Evolutionary conservation across 2,797 vertebrate species (phyloP), one percentile per base, ranked within the genome.

Genomic region (Siniperca obscura): DNA sequence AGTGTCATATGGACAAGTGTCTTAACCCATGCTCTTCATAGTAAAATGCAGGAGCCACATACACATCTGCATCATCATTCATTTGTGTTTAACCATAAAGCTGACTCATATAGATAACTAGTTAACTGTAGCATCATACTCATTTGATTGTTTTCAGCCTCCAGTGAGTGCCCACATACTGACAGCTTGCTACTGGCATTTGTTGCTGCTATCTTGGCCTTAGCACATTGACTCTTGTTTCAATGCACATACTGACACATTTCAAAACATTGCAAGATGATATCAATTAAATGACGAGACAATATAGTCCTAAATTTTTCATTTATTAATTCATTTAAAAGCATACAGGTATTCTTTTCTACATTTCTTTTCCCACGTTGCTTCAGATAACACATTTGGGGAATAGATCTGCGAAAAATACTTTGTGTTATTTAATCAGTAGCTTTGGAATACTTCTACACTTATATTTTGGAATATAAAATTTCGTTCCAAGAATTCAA

Each of bases 261-360:
- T 72, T 61, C 7, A 53, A 30, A 61, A 67, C 7, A 44, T 8
- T 30, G 22, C 1, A 69, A 52, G 14, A 11, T 52, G 2, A 7
- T 14, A 53, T 7, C 27, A 7, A 48, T 27, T 7, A 67, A 80
- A 83, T 36, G 17, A 76, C 17, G 17, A 81, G 12, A 78, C 46
- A 77, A 65, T 1, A 30, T 30, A 7, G 17, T 38, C 10, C 12
- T 11, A 14, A 16, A 55, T 5, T 1, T 27, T 25, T 70, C 1
- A 22, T 66, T 81, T 52, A 59, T 46, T 79, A 61, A 69, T 5
- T 64, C 5, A 59, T 21, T n/a, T 25, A 42, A 30, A 68, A 9
- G 0, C 3, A 27, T 46, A 14, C 2, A 52, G 4, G 3, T 38
- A 14, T 13, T 46, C 13, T 3, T 48, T 60, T 42, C 13, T 22